phyloP scores from a whole-genome alignment of 2,797 vertebrate species.

The Sebastes itinus region DNA sequence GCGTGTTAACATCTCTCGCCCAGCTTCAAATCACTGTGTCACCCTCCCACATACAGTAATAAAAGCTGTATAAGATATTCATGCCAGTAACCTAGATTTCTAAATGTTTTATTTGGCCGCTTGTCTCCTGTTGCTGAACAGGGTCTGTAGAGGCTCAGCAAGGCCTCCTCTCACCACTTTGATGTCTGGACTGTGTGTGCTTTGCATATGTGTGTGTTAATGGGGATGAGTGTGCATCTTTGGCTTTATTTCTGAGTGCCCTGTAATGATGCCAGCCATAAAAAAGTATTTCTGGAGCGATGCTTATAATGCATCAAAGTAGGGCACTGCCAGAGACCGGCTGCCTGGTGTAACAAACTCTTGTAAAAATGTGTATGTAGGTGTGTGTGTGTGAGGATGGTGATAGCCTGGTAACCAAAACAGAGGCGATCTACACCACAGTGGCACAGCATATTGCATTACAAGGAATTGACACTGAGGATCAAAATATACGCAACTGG shows the following conservation, averaged over 20 bases:
- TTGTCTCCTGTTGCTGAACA: conserved; percentile 58
- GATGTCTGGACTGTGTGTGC: conserved; percentile 56
- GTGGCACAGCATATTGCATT: conserved; percentile 24
- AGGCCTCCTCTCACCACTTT: conserved; percentile 53
- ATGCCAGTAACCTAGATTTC: conserved; percentile 77
- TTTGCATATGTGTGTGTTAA: conserved; percentile 21
- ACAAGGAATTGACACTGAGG: conserved; percentile 50
- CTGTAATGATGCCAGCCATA: conserved; percentile 36
- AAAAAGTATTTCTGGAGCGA: conserved; percentile 27
- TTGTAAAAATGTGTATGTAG: not conserved
- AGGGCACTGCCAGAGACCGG: conserved; percentile 32
- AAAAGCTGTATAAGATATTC: conserved; percentile 71
- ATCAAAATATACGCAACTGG: conserved; percentile 34
- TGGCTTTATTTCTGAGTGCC: conserved; percentile 30
- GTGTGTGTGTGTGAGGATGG: not conserved
- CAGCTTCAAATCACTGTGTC: conserved; percentile 70
- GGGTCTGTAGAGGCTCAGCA: conserved; percentile 21
- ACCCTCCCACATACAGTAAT: conserved; percentile 57
- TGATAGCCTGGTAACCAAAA: conserved; percentile 25
- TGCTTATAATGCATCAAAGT: conserved; percentile 39
- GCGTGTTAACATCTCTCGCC: conserved; percentile 43
- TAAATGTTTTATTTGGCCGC: conserved; percentile 70
- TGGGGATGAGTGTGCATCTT: conserved; percentile 19
- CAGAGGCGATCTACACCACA: conserved; percentile 31
- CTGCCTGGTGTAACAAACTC: conserved; percentile 7